A percentile compares a stretch with the other conserved stretches of the same genome.
Conservation (phyloP, 64 coral and sea anemone species). For the Dendronephthya gigantea region DNA sequence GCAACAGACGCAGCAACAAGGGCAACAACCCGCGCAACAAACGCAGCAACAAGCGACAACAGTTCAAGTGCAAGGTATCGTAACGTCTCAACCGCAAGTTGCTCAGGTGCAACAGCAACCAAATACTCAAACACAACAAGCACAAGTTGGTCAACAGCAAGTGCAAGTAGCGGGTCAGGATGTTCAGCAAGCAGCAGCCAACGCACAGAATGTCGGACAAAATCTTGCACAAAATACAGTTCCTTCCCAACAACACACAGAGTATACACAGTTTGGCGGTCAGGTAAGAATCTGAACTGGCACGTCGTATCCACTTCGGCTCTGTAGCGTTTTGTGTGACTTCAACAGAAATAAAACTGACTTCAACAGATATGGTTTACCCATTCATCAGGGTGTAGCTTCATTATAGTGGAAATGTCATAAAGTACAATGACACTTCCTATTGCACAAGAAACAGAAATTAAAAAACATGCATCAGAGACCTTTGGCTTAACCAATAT, state of each 20-base stretch:
- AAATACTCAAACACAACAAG: background rate
- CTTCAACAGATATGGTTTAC: too few species aligned
- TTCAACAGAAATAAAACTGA: too few species aligned
- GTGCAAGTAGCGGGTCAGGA: background rate
- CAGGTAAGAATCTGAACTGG: background rate
- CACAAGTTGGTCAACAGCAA: background rate
- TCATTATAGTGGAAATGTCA: too few species aligned
- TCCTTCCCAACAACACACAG: background rate
- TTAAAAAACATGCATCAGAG: too few species aligned
- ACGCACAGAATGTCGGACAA: background rate
- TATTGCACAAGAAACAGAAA: too few species aligned
- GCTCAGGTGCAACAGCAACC: background rate
- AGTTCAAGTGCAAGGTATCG: background rate
- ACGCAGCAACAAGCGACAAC: background rate
- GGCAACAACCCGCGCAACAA: background rate
- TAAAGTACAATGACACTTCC: too few species aligned
- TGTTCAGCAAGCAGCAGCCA: background rate
- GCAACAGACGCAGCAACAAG: background rate
- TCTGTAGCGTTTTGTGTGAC: too few species aligned
- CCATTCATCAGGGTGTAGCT: too few species aligned
- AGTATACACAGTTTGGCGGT: background rate
- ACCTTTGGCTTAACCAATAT: too few species aligned
- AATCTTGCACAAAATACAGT: background rate
- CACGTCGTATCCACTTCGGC: too few species aligned
- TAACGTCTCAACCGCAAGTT: background rate